Evolutionary conservation across 1,140 invertebrate species (phyloP), one percentile per base, ranked within the genome.

Genomic region (Idris sp.): DNA sequence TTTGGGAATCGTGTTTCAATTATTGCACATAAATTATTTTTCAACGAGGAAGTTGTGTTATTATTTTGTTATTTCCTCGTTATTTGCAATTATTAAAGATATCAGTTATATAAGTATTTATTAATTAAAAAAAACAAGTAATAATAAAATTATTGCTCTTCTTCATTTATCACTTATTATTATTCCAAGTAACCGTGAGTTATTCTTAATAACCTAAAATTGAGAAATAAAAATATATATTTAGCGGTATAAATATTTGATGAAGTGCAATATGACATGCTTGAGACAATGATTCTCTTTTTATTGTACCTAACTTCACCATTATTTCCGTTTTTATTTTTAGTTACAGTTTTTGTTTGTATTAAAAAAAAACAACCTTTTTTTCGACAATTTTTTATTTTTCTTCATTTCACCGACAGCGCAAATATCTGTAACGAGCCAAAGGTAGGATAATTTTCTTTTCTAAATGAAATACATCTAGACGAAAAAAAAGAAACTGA

Each of bases 401-500:
- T 48, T 49, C 15, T 49, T 49, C 14, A 51, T 41, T 43, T 41
- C 36, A 26, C 10, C 58, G 26, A 62, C 46, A 35, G 18, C 31
- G 22, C 26, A 31, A 33, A 62, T 31, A 36, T 33, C 8, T 33
- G 13, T 33, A 62, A n/a, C 35, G 40, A 49, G 35, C 40, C 14
- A 41, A 62, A 62, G 46, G 56, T 61, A 61, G 56, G 43, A 61
- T 40, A 40, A 38, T 61, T 19, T 35, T 49, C 15, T 49, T 49
- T 49, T 41, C 19, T 22, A 6, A 22, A 22, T 22, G 19, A 4
- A 22, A 22, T 22, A 4, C 6, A 22, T 22, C 19, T n/a, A n/a
- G n/a, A n/a, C n/a, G n/a, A n/a, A n/a, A n/a, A n/a, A n/a, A n/a
- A n/a, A n/a, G n/a, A n/a, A n/a, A n/a, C n/a, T n/a, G n/a, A n/a